Percentiles rank a stretch among this genome's conserved stretches.
phyloP scores from a whole-genome alignment of 2,113 vertebrate species.

The Glaucidium brasilianum region DNA sequence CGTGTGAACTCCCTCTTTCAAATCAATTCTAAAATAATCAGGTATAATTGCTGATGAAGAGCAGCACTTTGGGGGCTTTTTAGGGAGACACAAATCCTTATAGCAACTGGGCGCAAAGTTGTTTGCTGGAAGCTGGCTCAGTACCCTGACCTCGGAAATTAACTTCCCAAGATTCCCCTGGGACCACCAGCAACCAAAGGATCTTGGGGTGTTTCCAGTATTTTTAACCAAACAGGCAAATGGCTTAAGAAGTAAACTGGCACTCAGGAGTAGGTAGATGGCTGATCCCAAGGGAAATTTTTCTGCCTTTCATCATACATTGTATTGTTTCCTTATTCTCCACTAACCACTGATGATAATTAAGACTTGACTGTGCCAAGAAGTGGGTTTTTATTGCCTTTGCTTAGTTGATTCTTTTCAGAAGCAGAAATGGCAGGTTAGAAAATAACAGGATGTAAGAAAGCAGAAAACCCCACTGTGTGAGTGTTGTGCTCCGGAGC shows the following conservation, averaged over 20 bases:
- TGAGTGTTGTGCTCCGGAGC: not conserved
- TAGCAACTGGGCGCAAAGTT: not conserved
- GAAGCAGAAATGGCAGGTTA: not conserved
- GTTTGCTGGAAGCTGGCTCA: not conserved
- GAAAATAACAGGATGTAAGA: not conserved
- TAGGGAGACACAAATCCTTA: not conserved
- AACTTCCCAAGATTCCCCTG: not conserved
- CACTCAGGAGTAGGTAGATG: not conserved
- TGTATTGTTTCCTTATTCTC: not conserved
- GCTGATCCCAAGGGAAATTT: not conserved
- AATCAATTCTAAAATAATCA: not conserved
- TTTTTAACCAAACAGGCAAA: not conserved
- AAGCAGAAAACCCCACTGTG: not conserved
- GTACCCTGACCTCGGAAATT: not conserved
- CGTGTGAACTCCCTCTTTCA: rapidly evolving
- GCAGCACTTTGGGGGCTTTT: not conserved
- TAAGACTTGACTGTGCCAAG: not conserved
- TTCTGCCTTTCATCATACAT: not conserved
- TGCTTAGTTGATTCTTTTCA: not conserved
- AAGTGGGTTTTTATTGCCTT: not conserved
- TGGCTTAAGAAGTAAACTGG: not conserved
- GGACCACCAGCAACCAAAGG: not conserved
- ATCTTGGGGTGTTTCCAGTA: not conserved
- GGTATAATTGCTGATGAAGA: not conserved
- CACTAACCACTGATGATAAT: not conserved